These are phyloP conservation scores for Chaetodon trifascialis DNA, from an alignment of 2,113 vertebrate genomes.

Conservation along the genomic window DNA sequence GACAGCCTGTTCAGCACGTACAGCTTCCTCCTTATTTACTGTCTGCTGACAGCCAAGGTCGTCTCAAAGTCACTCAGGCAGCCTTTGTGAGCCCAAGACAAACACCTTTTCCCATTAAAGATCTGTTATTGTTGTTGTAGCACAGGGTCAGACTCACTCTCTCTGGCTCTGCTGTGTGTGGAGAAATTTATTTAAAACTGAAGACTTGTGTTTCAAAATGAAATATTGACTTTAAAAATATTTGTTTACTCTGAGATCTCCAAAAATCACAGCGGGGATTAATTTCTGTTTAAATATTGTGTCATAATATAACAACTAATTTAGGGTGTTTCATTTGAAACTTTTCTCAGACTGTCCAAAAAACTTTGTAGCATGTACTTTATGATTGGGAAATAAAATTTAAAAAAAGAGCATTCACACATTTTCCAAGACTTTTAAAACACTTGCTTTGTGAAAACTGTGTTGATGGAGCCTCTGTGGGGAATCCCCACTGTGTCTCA, in stretches of 20 bases:
- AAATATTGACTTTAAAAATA: neutral
- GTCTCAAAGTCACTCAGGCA: slow-evolving; percentile 32
- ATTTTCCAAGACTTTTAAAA: neutral
- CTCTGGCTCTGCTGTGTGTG: neutral
- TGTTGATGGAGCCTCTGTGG: neutral
- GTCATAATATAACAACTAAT: neutral
- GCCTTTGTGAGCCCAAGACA: slow-evolving; percentile 21
- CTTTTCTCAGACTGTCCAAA: too few relatives aligned
- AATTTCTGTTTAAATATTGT: neutral
- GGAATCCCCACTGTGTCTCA: neutral
- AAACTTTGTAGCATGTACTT: neutral
- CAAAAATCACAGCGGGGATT: neutral
- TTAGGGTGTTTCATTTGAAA: neutral
- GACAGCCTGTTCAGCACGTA: slow-evolving; percentile 39
- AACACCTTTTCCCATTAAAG: slow-evolving; percentile 34
- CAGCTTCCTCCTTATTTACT: slow-evolving; percentile 63
- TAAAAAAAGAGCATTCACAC: neutral
- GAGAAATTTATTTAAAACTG: neutral
- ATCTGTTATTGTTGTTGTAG: slow-evolving; percentile 17
- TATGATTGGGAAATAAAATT: neutral
- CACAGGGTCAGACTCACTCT: neutral
- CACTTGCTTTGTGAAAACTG: neutral
- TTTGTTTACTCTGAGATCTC: neutral
- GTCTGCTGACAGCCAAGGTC: slow-evolving; percentile 67
- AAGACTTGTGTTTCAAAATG: neutral